Base-by-base conservation (phyloP, 2,888 invertebrate genomes). In the Seladonia tumulorum region DNA sequence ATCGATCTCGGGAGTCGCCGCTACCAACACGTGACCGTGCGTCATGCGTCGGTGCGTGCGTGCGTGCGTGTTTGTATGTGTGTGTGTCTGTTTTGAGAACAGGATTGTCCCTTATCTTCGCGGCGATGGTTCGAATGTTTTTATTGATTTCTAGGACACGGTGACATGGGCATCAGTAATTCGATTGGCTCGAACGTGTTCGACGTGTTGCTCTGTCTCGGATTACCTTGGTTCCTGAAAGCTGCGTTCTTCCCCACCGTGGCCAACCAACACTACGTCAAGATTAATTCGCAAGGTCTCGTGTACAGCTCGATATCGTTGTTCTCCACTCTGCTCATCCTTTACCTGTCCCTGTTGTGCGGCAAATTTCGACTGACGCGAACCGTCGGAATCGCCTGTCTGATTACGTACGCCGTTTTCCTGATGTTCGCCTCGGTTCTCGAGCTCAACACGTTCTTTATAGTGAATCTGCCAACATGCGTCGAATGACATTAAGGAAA, bases 141-240 rank as follows among this genome's bases (percentile, higher is more conserved):
- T 66, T 25, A 25, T 49, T 0, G 53, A 68, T 76, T 95, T 95
- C 35, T 93, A 97, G 97, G 97, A 47, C 96, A 97, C 91, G 97
- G 97, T 14, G 96, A 96, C 25, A 98, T 97, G 97, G 98, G 98
- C 0, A 96, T 98, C 81, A 97, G 97, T 93, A 98, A 97, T 95
- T 97, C 97, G 1, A 97, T 98, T 73, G 98, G 98, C 29, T 98
- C 98, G 1, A 98, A 98, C 93, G 97, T 97, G 0, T 98, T 98
- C 92, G 98, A 98, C 93, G 97, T 98, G 53, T 95, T 98, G 8
- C 95, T 98, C 1, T 98, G 98, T 90, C 95, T 98, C 85, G 98
- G 98, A 1, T 93, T 97, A 25, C 98, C 98, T 0, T 98, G 98
- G 98, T 95, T 98, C 49, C 95, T 98, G 35, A 97, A 97, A 93